These are phyloP conservation scores for Hemistola chrysoprasaria DNA, from an alignment of 2,888 invertebrate species.

Conservation along the genomic window DNA sequence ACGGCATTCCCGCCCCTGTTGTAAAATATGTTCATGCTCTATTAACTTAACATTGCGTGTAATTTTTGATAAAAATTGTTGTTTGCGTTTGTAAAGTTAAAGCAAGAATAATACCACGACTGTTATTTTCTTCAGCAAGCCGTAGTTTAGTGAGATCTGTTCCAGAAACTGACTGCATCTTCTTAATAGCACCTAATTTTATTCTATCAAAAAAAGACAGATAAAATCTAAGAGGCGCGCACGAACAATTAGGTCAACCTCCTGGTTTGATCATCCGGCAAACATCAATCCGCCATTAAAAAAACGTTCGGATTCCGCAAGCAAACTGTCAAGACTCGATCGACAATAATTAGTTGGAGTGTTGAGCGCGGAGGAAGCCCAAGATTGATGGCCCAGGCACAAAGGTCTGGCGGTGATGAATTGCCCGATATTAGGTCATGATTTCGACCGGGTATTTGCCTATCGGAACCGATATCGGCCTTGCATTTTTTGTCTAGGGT, in stretches of 20 bases:
- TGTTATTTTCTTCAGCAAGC: too few species aligned
- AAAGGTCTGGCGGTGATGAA: conserved; percentile 79
- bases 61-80: conserved; percentile 35
- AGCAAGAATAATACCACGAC: too few species aligned
- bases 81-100: conserved; percentile 17
- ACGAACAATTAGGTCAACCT: conserved; percentile 30
- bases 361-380: conserved; percentile 69
- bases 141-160: too few species aligned
- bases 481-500: conserved; percentile 54
- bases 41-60: conserved; percentile 49
- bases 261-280: conserved; percentile 37
- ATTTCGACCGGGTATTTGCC: conserved; percentile 75
- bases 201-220: not conserved
- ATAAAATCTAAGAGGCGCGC: conserved; percentile 10
- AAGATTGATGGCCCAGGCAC: conserved; percentile 75
- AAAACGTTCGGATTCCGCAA: conserved; percentile 56
- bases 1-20: conserved; percentile 51
- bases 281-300: conserved; percentile 45
- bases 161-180: too few species aligned
- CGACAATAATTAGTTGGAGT: conserved; percentile 77
- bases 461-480: conserved; percentile 60
- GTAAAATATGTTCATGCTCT: conserved; percentile 63
- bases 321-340: conserved; percentile 68
- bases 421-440: conserved; percentile 78
- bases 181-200: too few species aligned